A percentile compares a stretch with the other conserved stretches of the same genome.
phyloP scores from a whole-genome alignment of 30 jellyfish, hydroid and myxozoan genomes.

The Pelagia noctiluca region DNA sequence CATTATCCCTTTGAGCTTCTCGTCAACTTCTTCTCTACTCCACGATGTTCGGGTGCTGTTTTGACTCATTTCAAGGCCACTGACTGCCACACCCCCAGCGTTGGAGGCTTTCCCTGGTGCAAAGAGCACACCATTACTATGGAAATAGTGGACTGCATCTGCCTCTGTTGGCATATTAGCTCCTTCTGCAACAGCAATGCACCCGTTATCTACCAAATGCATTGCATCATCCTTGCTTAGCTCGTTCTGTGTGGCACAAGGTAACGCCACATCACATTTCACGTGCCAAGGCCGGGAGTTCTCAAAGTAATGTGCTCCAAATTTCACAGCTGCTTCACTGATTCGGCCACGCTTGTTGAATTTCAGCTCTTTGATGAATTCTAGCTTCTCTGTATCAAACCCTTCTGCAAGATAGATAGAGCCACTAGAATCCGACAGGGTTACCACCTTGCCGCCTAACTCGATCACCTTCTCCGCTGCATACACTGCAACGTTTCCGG shows the following conservation, averaged over 20 bases:
- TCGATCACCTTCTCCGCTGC: slow-evolving; percentile 81
- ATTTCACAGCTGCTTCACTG: slow-evolving; percentile 65
- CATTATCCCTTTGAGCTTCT: slow-evolving; percentile 73
- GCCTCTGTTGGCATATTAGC: slow-evolving; percentile 97
- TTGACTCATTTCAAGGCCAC: slow-evolving; percentile 97
- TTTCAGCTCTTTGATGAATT: slow-evolving; percentile 74
- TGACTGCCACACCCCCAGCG: slow-evolving; percentile 96
- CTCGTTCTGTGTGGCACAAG: slow-evolving; percentile 95
- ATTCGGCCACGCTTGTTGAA: slow-evolving; percentile 79
- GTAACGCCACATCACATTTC: slow-evolving; percentile 84
- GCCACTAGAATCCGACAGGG: slow-evolving; percentile 89
- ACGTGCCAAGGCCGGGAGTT: slow-evolving; percentile 89
- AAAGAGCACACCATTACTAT: slow-evolving; percentile 67
- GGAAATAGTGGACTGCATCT: slow-evolving; percentile 80
- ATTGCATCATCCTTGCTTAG: slow-evolving; percentile 73
- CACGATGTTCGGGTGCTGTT: slow-evolving; percentile 86
- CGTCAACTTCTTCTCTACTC: slow-evolving; percentile 87
- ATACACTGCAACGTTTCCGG: slow-evolving; percentile 92
- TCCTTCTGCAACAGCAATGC: slow-evolving; percentile 88
- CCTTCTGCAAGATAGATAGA: slow-evolving; percentile 69
- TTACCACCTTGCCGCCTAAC: slow-evolving; percentile 88
- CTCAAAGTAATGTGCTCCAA: slow-evolving; percentile 45
- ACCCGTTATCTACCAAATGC: slow-evolving; percentile 72
- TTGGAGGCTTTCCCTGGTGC: slow-evolving; percentile 96
- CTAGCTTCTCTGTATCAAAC: slow-evolving; percentile 55